Percentiles rank a stretch among this genome's conserved stretches.
phyloP scores from a whole-genome alignment of 2,888 invertebrate genomes.

The Tyria jacobaeae region DNA sequence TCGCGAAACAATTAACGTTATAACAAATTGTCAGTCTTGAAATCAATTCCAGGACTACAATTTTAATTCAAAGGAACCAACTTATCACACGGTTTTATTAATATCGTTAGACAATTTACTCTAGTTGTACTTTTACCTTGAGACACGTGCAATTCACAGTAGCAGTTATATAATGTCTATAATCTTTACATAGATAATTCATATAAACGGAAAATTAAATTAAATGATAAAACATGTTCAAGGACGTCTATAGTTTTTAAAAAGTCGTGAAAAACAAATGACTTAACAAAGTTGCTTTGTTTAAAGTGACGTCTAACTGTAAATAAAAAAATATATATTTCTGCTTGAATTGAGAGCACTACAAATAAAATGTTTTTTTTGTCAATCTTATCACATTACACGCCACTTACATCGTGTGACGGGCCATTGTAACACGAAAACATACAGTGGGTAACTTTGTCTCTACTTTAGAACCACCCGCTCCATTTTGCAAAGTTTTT shows the following conservation, averaged over 20 bases:
- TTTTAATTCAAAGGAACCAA: too few relatives aligned
- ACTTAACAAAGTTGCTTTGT: neutral
- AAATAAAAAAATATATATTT: constrained; percentile 12
- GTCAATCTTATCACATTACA: constrained; percentile 36
- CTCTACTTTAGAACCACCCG: neutral
- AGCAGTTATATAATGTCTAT: too few relatives aligned
- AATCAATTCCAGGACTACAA: too few relatives aligned
- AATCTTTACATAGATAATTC: too few relatives aligned
- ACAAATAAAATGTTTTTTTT: constrained; percentile 33
- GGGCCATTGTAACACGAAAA: constrained; percentile 35
- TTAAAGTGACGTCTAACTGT: neutral
- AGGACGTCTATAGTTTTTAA: too few relatives aligned
- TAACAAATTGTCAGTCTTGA: too few relatives aligned
- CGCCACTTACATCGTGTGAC: constrained; percentile 42
- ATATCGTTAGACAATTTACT: neutral
- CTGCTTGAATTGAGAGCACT: constrained; percentile 20
- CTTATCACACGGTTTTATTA: too few relatives aligned
- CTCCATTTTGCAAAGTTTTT: neutral
- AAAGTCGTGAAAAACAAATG: too few relatives aligned
- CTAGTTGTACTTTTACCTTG: neutral
- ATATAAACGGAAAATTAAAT: too few relatives aligned
- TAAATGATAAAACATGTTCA: too few relatives aligned
- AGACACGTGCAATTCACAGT: too few relatives aligned
- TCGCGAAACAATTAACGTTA: neutral
- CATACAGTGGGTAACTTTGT: neutral